A percentile compares a stretch with the other conserved stretches of the same genome.
These are phyloP conservation scores for Melanogrammus aeglefinus DNA, from an alignment of 2,797 vertebrate species.

Conservation along the genomic window DNA sequence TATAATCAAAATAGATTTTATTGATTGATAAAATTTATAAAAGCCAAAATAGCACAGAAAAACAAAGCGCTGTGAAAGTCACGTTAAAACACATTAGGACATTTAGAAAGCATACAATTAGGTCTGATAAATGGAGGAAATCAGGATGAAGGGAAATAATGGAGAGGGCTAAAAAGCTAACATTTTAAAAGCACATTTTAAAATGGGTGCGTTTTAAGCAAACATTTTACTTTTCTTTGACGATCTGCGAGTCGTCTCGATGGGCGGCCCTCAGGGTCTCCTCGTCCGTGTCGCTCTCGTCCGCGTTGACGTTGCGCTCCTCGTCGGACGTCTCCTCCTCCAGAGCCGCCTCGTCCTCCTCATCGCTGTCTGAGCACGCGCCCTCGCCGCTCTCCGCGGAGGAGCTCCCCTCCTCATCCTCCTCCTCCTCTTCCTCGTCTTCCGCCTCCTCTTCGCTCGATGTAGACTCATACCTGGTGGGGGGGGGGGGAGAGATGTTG, in stretches of 20 bases:
- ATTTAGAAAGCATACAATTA: not conserved
- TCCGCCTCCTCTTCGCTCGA: constrained; percentile 83
- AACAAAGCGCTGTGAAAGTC: too few relatives aligned
- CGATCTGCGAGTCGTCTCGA: constrained; percentile 40
- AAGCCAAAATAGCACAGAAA: not conserved
- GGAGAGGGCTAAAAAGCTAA: not conserved
- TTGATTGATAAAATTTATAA: not conserved
- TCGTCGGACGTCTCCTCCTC: constrained; percentile 84
- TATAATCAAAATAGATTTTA: not conserved
- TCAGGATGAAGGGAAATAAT: not conserved
- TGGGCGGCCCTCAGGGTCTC: constrained; percentile 38
- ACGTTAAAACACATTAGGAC: not conserved
- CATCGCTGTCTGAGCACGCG: constrained; percentile 74
- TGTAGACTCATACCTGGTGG: constrained; percentile 86
- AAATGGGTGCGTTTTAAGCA: not conserved
- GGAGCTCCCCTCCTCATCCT: constrained; percentile 76
- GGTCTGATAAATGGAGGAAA: not conserved
- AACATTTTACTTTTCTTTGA: constrained; percentile 83
- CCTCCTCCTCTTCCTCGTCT: constrained; percentile 67
- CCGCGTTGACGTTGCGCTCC: constrained; percentile 70
- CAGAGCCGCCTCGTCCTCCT: constrained; percentile 72
- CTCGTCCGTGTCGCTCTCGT: constrained; percentile 71
- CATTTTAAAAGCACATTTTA: constrained; percentile 51
- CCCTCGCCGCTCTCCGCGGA: constrained; percentile 68
- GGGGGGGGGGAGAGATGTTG: not conserved